phyloP scores from a whole-genome alignment of 2,888 invertebrate species.

The Podotricha telesiphe region DNA sequence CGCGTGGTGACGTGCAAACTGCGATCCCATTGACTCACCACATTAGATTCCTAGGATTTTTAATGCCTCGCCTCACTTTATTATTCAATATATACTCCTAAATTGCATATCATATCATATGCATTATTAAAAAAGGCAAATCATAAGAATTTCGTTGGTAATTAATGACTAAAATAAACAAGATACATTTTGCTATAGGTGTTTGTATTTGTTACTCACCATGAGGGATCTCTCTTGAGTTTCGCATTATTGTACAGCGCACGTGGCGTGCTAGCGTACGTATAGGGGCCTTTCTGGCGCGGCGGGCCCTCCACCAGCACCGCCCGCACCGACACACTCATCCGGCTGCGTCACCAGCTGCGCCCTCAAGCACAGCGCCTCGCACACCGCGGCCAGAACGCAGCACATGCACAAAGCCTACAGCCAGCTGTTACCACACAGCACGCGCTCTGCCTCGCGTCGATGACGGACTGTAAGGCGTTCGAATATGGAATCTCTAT shows the following conservation, averaged over 20 bases:
- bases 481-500: conserved; percentile 32
- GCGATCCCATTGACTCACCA: neutral
- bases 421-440: conserved; percentile 1
- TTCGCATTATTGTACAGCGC: conserved; percentile 84
- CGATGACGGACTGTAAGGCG: conserved; percentile 14
- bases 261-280: conserved; percentile 85
- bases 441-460: neutral
- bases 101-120: too few relatives aligned
- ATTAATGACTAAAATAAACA: too few relatives aligned
- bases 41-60: neutral
- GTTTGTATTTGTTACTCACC: conserved; percentile 61
- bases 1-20: neutral
- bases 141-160: too few relatives aligned
- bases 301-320: conserved; percentile 74
- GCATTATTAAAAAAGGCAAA: too few relatives aligned
- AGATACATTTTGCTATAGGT: too few relatives aligned
- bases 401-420: conserved; percentile 61
- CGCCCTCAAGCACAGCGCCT: conserved; percentile 58
- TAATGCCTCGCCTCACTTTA: neutral
- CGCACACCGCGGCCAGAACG: conserved; percentile 58
- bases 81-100: neutral
- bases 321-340: conserved; percentile 72
- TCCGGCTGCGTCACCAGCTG: conserved; percentile 45
- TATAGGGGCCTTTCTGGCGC: conserved; percentile 75
- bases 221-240: conserved; percentile 72